Evolutionary conservation across 2,113 vertebrate species (phyloP), one percentile per base, ranked within the genome.

Genomic region (Mesitornis unicolor): DNA sequence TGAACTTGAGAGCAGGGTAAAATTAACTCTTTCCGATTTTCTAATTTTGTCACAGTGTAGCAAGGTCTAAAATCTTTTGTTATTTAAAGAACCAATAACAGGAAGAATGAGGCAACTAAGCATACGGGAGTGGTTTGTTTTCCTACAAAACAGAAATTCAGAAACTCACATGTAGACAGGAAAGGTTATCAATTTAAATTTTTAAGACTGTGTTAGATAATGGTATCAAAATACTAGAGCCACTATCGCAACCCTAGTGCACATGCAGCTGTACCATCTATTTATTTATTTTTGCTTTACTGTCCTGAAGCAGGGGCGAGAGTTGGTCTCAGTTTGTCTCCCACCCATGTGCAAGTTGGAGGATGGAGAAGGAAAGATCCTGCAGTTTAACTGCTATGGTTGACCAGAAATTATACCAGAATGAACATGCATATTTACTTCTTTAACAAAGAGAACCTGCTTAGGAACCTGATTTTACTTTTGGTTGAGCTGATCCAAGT

Each of bases 111-210:
- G 13, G 20, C n/a, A 70, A 47, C 28, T 11, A n/a, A 54, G 35
- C 20, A 15, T 5, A n/a, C 2, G 0, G 6, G 26, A 11, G 6
- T 19, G 4, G 4, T 12, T 38, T 26, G 12, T 53, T 43, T 69
- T 33, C 38, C 17, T 67, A 48, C 20, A 33, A n/a, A 77, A n/a
- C 5, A 48, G 28, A 43, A 74, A 53, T 25, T 38, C 42, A 73
- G 21, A 59, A 74, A 42, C 31, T 42, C 26, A 9, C 6, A 22
- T 0, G 2, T 2, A 13, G 21, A 35, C 19, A 45, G 14, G 20
- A 84, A 45, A 35, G 40, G 20, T 50, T 75, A 54, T 26, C 36
- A 38, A 64, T 40, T 35, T 16, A 40, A 74, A 40, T 22, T 9
- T 45, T 40, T 28, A 40, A n/a, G 17, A 54, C 18, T 33, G 24